Base-by-base conservation (phyloP, 2,113 vertebrate genomes). In the Morone chrysops region DNA sequence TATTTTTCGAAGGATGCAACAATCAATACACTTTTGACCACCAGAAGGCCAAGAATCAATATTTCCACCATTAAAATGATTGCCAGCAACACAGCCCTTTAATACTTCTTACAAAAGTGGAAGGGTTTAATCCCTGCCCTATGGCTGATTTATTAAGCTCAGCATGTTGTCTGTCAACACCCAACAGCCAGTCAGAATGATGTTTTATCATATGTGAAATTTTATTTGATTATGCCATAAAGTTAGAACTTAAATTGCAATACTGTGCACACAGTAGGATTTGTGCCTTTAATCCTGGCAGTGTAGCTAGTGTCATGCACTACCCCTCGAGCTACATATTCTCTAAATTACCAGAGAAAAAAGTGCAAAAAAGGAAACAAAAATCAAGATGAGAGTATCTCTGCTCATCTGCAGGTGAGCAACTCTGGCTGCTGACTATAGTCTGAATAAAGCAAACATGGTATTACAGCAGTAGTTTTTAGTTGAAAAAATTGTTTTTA, bases 11-110 rank as follows among this genome's bases (percentile, higher is more conserved):
- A 56, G 45, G 47, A 72, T 56, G 25, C 17, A 76, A 50, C 43
- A 83, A 86, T 86, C 80, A 43, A 68, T 82, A 69, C 2, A 6
- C 54, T 71, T 85, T 75, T 71, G 12, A 68, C 45, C 73, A 81
- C 68, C 60, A 80, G 54, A 81, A 48, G 40, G 50, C 40, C 22
- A 25, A 61, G 36, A 72, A 87, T 87, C 84, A 45, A 79, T 87
- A 81, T 63, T 45, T 68, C 12, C 54, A 20, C 40, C 76, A 62
- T 68, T 61, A 68, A 86, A 76, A 84, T 80, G 54, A 87, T 77
- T 81, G 51, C 59, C 13, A n/a, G 48, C 74, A 45, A 38, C 50
- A 43, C 47, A 14, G 47, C 8, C 25, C 47, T 63, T 47, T 84
- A 68, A 76, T 48, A 66, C 22, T 47, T 66, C 6, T 67, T 67